Evolutionary conservation across 2,797 vertebrate species (phyloP), one percentile per base, ranked within the genome.

Genomic region (Megaceryle alcyon): DNA sequence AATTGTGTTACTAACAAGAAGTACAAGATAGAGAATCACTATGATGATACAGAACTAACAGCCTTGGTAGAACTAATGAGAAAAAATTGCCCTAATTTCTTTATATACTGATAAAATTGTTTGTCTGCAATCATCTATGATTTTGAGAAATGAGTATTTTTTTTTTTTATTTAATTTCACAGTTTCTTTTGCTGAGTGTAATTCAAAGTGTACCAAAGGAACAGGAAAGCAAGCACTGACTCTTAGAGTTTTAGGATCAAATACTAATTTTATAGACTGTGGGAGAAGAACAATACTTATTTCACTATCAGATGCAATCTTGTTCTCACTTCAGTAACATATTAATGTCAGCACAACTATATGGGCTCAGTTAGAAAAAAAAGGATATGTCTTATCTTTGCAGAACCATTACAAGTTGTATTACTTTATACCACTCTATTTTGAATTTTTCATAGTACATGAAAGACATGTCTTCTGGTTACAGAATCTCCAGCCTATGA

Each of bases 31-130:
- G 53, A 76, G 12, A 60, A 70, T 68, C 51, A 37, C 59, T 54
- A 39, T 0, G 3, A 35, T 0, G 4, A 63, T 25, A 33, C 0
- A 7, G 33, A 88, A 53, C 14, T 76, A 79, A 76, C 7, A 49
- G 35, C 4, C 60, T 78, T 61, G 6, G 14, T 43, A 77, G 46
- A 78, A 83, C 15, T 35, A 35, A 31, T 60, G 14, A 83, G 39
- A 14, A 87, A 64, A 86, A 61, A 39, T 1, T 26, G 6, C 8
- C 21, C 3, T 64, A 2, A 33, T 86, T 89, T 81, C n/a, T 37
- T 92, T 64, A 33, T 2, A 26, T 6, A 31, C 6, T 60, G 15
- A 9, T 68, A 35, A 12, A 73, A 43, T 3, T 60, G 12, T 44
- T 92, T 57, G 2, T 78, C 68, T 96, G 26, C 18, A 59, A 18